Base-by-base conservation (phyloP, 2,113 vertebrate genomes). In the Zingel zingel region DNA sequence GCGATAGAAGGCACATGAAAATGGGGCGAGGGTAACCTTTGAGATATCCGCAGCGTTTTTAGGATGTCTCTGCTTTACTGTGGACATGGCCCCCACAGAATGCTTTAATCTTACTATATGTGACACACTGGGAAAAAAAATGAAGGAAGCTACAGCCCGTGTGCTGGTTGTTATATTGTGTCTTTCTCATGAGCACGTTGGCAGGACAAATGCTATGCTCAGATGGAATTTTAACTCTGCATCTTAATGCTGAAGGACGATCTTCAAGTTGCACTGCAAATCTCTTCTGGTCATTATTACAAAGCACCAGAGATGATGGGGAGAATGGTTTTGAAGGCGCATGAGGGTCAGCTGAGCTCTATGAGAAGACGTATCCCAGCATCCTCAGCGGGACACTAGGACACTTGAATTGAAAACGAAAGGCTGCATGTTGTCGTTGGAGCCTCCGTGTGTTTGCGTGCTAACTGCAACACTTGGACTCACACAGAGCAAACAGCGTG, bases 351-450 rank as follows among this genome's bases (percentile, higher is more conserved):
- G 16, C 1, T 25, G 23, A 59, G 11, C 25, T 63, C 50, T 23
- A 43, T 3, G 18, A n/a, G 43, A 50, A 15, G 23, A 75, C 13
- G 58, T 71, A 75, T 83, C 69, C 86, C 69, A 75, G 50, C 3
- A 76, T 76, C 39, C 79, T 83, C 63, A 21, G 73, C 13, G 0
- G 56, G 39, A 53, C 57, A 16, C 18, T n/a, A 43, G 33, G 27
- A 75, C 45, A 51, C 53, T n/a, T 36, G 25, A 77, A 64, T 54
- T 53, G 68, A 50, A n/a, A 66, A 54, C 6, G 5, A 66, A 4
- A 11, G 25, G 50, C 48, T 58, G 57, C 61, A 10, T 65, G 62
- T 72, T 70, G 61, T 68, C 56, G 2, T 70, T 66, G 45, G 43
- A 36, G 77, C 50, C n/a, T 61, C 10, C n/a, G 3, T 53, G 53